phyloP scores from a whole-genome alignment of 1,140 invertebrate species.

The Whitmania pigra region DNA sequence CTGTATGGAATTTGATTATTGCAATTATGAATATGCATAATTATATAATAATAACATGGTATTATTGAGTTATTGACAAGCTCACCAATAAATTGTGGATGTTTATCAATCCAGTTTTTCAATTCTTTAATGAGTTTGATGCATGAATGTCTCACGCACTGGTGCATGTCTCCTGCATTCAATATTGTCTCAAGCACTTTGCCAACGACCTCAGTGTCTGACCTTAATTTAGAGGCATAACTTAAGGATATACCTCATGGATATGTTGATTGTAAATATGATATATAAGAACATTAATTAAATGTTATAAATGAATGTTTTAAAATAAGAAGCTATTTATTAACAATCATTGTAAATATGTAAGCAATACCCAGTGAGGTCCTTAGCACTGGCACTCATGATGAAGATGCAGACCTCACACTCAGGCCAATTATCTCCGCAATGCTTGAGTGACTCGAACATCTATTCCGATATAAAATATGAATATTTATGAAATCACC shows the following conservation, averaged over 20 bases:
- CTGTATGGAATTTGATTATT: constrained; percentile 36
- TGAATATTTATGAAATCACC: too few species aligned
- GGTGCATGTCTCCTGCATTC: constrained; percentile 65
- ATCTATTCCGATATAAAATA: constrained; percentile 35
- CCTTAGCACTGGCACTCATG: constrained; percentile 87
- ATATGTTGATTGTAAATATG: too few species aligned
- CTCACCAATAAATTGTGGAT: constrained; percentile 61
- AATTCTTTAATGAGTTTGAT: constrained; percentile 78
- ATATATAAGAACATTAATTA: too few species aligned
- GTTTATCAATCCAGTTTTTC: constrained; percentile 84
- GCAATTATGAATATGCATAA: too few species aligned
- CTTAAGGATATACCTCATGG: too few species aligned
- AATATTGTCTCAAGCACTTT: constrained; percentile 82
- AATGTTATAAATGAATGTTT: too few species aligned
- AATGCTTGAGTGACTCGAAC: constrained; percentile 42
- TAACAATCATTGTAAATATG: constrained; percentile 9
- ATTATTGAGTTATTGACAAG: too few species aligned
- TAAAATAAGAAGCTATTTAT: constrained; percentile 18
- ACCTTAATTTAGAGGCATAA: too few species aligned
- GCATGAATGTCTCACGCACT: constrained; percentile 75
- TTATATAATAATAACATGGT: too few species aligned
- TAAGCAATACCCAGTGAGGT: constrained; percentile 80
- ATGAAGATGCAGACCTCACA: constrained; percentile 88
- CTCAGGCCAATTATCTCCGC: constrained; percentile 63
- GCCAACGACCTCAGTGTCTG: constrained; percentile 74